Base-by-base conservation (phyloP, 1,140 invertebrate genomes). In the Drosophila ficusphila region DNA sequence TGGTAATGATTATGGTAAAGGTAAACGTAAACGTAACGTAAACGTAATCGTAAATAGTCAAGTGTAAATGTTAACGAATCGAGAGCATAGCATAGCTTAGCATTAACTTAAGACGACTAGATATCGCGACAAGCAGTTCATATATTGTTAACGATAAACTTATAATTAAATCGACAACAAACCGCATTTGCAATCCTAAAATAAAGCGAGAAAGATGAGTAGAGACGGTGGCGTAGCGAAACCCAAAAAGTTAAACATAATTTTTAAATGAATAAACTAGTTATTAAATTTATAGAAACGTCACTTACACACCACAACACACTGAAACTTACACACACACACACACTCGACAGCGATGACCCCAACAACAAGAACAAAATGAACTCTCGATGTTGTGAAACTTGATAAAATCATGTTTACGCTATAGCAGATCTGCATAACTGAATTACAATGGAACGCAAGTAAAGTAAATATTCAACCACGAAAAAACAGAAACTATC, bases 351-450 rank as follows among this genome's bases (percentile, higher is more conserved):
- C 72, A 86, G 72, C 76, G 62, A 85, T 76, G 73, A 67, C 49
- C 61, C 73, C 72, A 67, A 85, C 57, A 86, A 81, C 52, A 88
- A 79, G 73, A 86, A 81, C 78, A 81, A 89, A 83, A 90, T 79
- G 88, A 90, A 91, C 90, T 91, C 90, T 90, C 79, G 90, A 91
- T 91, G 90, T 91, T 91, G 90, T 91, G 90, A 91, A 85, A 90
- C 86, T 90, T 90, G 89, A 90, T 90, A 51, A 89, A 90, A 90
- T 90, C 89, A 90, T 85, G 81, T 89, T 90, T 82, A 90, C 76
- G 77, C 73, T 88, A 83, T 78, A 75, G 51, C 56, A 60, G 57
- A 73, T 72, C 56, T 76, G 71, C 54, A 86, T 74, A 61, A 75
- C 51, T 44, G 29, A 76, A 82, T 76, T 61, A 67, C 48, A 57